Evolutionary conservation across 1,140 invertebrate species (phyloP).

Genomic region (Galleria mellonella): DNA sequence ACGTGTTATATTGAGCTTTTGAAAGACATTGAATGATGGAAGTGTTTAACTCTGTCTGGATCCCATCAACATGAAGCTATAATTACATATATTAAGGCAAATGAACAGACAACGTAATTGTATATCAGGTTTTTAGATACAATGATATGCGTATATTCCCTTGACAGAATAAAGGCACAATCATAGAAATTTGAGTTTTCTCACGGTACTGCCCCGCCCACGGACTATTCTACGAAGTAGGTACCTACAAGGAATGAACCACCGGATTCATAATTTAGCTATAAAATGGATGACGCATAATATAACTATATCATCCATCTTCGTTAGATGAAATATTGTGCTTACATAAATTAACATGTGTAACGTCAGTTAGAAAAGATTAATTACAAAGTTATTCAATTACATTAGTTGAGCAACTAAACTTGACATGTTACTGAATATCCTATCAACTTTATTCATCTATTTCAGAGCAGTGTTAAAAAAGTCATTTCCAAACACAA

Average conservation of each 20-base stretch:
- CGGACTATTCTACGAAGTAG: conserved; percentile 59
- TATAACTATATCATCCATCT: conserved; percentile 8
- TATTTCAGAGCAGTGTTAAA: no score
- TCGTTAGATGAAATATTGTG: conserved; percentile 7
- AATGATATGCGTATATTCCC: conserved; percentile 14
- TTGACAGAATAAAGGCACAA: conserved; percentile 23
- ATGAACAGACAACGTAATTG: no score
- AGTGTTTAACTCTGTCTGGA: no score
- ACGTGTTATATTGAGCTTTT: no score
- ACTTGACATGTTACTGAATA: no score
- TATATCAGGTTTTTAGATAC: conserved; percentile 10
- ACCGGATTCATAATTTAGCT: conserved; percentile 52
- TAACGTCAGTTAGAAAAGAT: conserved; percentile 3
- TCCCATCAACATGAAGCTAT: no score
- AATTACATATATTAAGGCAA: no score
- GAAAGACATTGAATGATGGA: no score
- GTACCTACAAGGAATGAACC: conserved; percentile 40
- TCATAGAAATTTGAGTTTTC: conserved; percentile 50
- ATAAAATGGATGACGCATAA: conserved; percentile 24
- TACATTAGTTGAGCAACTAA: neutral
- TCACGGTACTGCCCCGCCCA: conserved; percentile 54
- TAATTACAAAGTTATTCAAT: neutral
- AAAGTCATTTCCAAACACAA: no score
- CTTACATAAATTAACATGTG: neutral
- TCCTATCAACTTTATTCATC: no score